Conservation (phyloP, 2,888 invertebrate species). For the Dolichopus griseipennis region DNA sequence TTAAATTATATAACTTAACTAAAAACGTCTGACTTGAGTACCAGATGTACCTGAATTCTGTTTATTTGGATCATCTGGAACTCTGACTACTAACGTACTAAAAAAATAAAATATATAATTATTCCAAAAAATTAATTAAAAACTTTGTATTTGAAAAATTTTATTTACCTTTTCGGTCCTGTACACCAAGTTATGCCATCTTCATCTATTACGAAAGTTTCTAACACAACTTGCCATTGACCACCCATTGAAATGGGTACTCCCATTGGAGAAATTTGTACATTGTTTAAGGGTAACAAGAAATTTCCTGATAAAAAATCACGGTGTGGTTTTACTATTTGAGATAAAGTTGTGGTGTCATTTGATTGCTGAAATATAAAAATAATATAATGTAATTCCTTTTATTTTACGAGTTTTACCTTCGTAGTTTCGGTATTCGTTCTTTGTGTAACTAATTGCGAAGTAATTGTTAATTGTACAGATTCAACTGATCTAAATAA, state of each 20-base stretch:
- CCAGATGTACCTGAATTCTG: slow-evolving; percentile 15
- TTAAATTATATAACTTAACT: not conserved
- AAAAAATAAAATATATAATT: slow-evolving; percentile 14
- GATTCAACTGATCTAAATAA: slow-evolving; percentile 62
- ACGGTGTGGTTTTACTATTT: slow-evolving; percentile 79
- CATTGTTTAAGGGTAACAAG: slow-evolving; percentile 47
- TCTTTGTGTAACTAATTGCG: slow-evolving; percentile 49
- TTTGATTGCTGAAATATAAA: slow-evolving; percentile 25
- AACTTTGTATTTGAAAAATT: slow-evolving; percentile 46
- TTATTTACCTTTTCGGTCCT: slow-evolving; percentile 71
- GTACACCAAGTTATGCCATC: slow-evolving; percentile 82
- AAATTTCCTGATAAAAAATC: slow-evolving; percentile 94
- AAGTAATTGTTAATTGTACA: slow-evolving; percentile 61
- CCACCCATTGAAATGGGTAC: slow-evolving; percentile 48
- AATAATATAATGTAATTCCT: too few relatives aligned
- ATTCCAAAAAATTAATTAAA: not conserved
- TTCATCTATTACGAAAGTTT: slow-evolving; percentile 78
- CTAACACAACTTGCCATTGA: slow-evolving; percentile 68
- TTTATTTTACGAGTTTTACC: slow-evolving; percentile 24
- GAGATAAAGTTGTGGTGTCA: slow-evolving; percentile 53
- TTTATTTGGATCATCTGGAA: slow-evolving; percentile 41
- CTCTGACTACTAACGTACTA: slow-evolving; percentile 39
- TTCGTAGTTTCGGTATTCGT: slow-evolving; percentile 25
- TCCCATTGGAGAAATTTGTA: slow-evolving; percentile 21
- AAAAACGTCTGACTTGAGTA: slow-evolving; percentile 24